Conservation (phyloP, 2,113 vertebrate species). For the Macquaria australasica region DNA sequence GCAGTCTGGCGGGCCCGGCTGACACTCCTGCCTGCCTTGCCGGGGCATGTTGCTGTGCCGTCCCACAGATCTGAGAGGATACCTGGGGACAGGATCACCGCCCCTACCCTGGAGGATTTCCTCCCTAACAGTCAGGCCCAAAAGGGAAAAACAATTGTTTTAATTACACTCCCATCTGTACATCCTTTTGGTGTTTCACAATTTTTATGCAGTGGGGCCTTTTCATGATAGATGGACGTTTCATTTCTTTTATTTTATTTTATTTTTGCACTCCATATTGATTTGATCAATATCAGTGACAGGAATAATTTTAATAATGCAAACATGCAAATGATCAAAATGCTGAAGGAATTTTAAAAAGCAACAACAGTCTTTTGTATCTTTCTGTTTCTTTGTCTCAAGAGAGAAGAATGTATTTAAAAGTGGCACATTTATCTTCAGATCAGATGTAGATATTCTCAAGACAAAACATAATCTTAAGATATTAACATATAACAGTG, state of each 20-base stretch:
- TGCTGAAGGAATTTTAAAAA: background rate
- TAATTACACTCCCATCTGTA: constrained; percentile 32
- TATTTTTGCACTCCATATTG: background rate
- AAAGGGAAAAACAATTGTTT: constrained; percentile 38
- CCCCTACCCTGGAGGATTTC: constrained; percentile 65
- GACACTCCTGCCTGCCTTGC: constrained; percentile 37
- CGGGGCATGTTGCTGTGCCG: constrained; percentile 32
- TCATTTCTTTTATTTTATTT: background rate
- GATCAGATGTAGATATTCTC: background rate
- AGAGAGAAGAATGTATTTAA: background rate
- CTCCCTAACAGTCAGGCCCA: constrained; percentile 33
- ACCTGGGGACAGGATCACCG: constrained; percentile 53
- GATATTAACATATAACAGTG: background rate
- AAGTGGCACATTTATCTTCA: background rate
- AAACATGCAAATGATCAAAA: background rate
- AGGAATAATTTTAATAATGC: background rate
- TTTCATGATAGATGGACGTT: constrained; percentile 6
- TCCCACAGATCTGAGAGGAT: constrained; percentile 28
- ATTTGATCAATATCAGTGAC: background rate
- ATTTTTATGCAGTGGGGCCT: background rate
- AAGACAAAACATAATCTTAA: background rate
- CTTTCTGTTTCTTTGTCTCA: background rate
- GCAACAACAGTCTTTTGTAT: background rate
- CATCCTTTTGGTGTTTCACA: background rate
- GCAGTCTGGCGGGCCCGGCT: constrained; percentile 9